Evolutionary conservation across 2,888 invertebrate species (phyloP).

Genomic region (Pseudococcus viburni): DNA sequence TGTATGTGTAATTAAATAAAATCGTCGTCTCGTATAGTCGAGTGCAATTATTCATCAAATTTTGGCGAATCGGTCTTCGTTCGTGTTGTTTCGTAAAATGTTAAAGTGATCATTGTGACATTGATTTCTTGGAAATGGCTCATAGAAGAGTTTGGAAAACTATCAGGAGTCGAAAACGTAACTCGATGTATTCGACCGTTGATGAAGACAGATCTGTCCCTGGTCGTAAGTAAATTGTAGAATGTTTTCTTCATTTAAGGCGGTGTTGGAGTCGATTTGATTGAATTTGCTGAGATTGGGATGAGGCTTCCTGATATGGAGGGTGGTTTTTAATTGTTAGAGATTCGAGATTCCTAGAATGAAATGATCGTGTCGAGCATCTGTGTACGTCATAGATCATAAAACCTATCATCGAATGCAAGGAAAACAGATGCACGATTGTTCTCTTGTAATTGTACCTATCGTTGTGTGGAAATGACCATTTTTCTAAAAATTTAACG

Average conservation of each 20-base stretch:
- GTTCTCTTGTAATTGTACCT: too few species aligned
- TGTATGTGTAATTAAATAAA: constrained; percentile 2
- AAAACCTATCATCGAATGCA: too few species aligned
- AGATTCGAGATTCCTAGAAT: too few species aligned
- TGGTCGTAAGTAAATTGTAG: constrained; percentile 28
- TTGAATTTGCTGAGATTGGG: too few species aligned
- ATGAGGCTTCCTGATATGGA: too few species aligned
- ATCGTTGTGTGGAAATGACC: too few species aligned
- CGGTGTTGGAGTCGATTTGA: too few species aligned
- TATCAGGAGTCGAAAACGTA: constrained; percentile 72
- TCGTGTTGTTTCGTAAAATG: background rate
- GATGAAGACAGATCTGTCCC: constrained; percentile 21
- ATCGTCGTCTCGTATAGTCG: background rate
- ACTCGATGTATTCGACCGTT: constrained; percentile 59
- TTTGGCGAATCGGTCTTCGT: background rate
- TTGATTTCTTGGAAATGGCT: constrained; percentile 70
- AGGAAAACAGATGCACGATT: too few species aligned
- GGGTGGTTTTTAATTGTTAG: too few species aligned
- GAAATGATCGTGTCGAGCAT: too few species aligned
- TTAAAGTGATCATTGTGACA: background rate
- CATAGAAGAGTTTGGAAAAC: constrained; percentile 72
- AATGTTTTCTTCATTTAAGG: background rate
- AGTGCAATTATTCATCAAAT: background rate
- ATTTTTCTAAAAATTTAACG: too few species aligned
- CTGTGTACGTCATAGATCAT: too few species aligned